Base-by-base conservation (phyloP, 30 jellyfish, hydroid and myxozoan species). In the Nemopilema nomurai region DNA sequence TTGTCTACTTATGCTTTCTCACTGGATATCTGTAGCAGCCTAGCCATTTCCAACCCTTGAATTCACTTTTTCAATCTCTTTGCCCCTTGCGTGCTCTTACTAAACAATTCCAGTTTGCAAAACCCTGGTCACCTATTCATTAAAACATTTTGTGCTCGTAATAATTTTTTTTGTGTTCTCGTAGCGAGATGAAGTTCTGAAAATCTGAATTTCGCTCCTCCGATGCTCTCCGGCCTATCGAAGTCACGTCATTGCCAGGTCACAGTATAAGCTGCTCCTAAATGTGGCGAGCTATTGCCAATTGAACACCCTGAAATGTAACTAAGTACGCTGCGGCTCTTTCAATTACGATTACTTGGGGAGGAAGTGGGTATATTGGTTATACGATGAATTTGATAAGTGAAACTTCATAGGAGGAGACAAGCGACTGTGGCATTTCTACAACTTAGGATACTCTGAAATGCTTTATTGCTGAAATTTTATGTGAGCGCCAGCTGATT, bases 321-420 rank as follows among this genome's bases (percentile, higher is more conserved):
- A 69, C 74, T 82, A 31, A 80, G 83, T 80, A 80, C 49, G 31
- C 90, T 51, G 90, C 90, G 76, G 82, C 88, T 25, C 66, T 62
- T n/a, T 65, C 82, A 28, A 66, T 49, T 71, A 65, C 20, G 82
- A 52, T 71, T 26, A 65, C 13, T 24, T 65, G 82, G 49, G 72
- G 49, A 71, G 84, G 7, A 74, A 71, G 49, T 29, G 28, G 20
- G 17, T 33, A 71, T 71, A 74, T 31, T 8, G 71, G 49, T 57
- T 74, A 18, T 74, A 74, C 33, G 67, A 41, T 24, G 84, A 74
- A 51, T 51, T 74, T 21, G 84, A 71, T 74, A 41, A 71, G 92
- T 62, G 67, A 65, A 23, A 0, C 0, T 64, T 16, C 71, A 71
- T 49, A 53, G 49, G 8, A 63, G 77, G 49, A 20, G 49, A 26